Evolutionary conservation across 2,888 invertebrate genomes (phyloP).

Genomic region (Stegana nigrithorax): DNA sequence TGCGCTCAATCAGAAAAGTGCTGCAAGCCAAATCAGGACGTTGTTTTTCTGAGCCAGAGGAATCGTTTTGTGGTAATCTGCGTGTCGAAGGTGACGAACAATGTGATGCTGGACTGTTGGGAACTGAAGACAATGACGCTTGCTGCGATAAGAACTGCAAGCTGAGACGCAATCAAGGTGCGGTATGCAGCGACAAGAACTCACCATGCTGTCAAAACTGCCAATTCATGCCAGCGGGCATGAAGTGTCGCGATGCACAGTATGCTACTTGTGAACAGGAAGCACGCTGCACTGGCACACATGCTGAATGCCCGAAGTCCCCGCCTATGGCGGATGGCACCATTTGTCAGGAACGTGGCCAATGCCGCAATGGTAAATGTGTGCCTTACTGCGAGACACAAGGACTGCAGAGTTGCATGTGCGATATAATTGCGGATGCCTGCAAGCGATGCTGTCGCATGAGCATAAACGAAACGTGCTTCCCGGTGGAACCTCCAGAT

Average conservation of each 20-base stretch:
- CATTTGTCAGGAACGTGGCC: constrained; percentile 90
- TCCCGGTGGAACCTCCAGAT: constrained; percentile 88
- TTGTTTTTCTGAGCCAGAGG: constrained; percentile 93
- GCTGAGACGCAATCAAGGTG: constrained; percentile 83
- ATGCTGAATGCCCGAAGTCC: constrained; percentile 86
- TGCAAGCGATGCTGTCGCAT: constrained; percentile 95
- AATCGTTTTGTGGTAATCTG: constrained; percentile 96
- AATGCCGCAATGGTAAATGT: constrained; percentile 91
- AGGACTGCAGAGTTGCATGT: constrained; percentile 94
- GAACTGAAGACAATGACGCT: constrained; percentile 91
- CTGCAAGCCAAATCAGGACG: constrained; percentile 90
- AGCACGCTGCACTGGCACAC: constrained; percentile 86
- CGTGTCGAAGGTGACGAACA: constrained; percentile 96
- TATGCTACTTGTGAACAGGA: constrained; percentile 93
- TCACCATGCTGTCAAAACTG: constrained; percentile 95
- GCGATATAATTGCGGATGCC: constrained; percentile 91
- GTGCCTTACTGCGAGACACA: constrained; percentile 94
- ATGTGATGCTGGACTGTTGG: constrained; percentile 94
- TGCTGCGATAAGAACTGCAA: constrained; percentile 96
- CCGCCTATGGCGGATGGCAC: constrained; percentile 78
- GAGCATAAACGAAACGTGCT: constrained; percentile 91
- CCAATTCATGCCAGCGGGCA: constrained; percentile 83
- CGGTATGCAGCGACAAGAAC: constrained; percentile 96
- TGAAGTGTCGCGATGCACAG: constrained; percentile 91
- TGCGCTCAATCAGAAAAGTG: constrained; percentile 92